These are phyloP conservation scores for Drosophila dunni DNA, from an alignment of 1,140 invertebrate species.

Conservation along the genomic window DNA sequence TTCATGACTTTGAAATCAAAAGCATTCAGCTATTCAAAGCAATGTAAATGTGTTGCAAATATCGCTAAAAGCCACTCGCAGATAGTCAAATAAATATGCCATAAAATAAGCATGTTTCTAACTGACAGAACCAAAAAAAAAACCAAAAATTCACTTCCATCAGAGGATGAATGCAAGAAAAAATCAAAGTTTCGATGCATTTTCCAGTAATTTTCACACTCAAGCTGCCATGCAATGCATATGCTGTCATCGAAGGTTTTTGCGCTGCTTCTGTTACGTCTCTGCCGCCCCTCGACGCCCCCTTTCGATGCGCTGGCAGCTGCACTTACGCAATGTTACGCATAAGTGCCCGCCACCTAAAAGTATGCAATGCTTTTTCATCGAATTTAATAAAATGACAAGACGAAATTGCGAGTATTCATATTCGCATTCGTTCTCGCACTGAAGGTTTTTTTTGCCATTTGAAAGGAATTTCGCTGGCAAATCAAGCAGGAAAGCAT, in stretches of 20 bases:
- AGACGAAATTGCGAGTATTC: conserved; percentile 24
- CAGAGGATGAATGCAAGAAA: background rate
- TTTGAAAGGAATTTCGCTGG: conserved; percentile 21
- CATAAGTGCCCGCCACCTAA: conserved; percentile 50
- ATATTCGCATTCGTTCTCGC: background rate
- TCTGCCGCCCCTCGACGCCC: background rate
- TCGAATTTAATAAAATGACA: conserved; percentile 45
- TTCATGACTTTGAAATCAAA: background rate
- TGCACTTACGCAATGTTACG: conserved; percentile 75
- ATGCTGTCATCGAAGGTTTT: conserved; percentile 13
- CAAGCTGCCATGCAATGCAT: conserved; percentile 71
- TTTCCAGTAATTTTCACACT: conserved; percentile 78
- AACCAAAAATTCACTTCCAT: background rate
- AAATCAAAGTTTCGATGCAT: conserved; percentile 46
- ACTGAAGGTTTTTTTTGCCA: background rate
- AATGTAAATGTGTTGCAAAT: background rate
- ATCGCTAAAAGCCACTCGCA: background rate
- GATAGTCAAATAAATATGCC: conserved; percentile 5
- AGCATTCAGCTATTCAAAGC: conserved; percentile 2
- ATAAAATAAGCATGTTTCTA: background rate
- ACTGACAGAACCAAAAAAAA: background rate
- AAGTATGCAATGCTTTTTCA: conserved; percentile 45
- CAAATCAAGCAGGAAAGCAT: conserved; percentile 33
- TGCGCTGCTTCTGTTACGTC: background rate
- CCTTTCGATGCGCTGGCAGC: conserved; percentile 47